Percentiles rank a stretch among this genome's conserved stretches.
These are phyloP conservation scores for Nasonia longicornis DNA, from an alignment of 1,140 invertebrate genomes.

Conservation along the genomic window DNA sequence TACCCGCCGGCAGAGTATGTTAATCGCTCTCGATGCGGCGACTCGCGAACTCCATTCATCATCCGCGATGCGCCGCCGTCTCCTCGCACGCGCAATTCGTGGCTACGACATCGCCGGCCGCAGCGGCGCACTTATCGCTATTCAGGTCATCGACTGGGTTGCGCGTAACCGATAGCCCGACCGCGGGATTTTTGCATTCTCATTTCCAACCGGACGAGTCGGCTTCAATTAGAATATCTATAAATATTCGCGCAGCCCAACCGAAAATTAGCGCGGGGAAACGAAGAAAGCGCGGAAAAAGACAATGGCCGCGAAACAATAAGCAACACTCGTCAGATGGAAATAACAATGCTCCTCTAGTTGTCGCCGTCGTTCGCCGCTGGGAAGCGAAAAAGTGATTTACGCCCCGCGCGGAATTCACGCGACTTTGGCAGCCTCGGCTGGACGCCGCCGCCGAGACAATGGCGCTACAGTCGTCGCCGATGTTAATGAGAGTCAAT, in stretches of 20 bases:
- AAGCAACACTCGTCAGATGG: constrained; percentile 35
- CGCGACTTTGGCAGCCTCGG: constrained; percentile 12
- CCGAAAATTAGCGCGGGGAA: background rate
- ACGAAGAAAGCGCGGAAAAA: background rate
- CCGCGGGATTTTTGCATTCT: background rate
- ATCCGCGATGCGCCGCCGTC: constrained; percentile 50
- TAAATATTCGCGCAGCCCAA: background rate
- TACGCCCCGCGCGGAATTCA: constrained; percentile 4
- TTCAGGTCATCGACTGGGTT: constrained; percentile 13
- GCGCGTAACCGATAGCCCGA: background rate
- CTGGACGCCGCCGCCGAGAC: background rate
- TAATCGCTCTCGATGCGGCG: constrained; percentile 68
- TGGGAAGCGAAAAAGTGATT: constrained; percentile 19
- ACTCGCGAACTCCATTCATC: constrained; percentile 68
- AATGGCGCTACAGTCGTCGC: constrained; percentile 37
- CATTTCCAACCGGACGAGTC: background rate
- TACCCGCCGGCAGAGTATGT: constrained; percentile 65
- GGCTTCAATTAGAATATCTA: background rate
- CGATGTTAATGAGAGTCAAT: constrained; percentile 56
- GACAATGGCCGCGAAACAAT: background rate
- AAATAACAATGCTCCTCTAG: constrained; percentile 17
- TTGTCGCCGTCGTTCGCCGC: background rate
- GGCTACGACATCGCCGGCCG: too few species aligned
- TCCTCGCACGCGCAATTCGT: too few species aligned
- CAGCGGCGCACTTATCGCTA: background rate